Evolutionary conservation across 2,113 vertebrate genomes (phyloP), one percentile per base, ranked within the genome.

Genomic region (Stegastes partitus): DNA sequence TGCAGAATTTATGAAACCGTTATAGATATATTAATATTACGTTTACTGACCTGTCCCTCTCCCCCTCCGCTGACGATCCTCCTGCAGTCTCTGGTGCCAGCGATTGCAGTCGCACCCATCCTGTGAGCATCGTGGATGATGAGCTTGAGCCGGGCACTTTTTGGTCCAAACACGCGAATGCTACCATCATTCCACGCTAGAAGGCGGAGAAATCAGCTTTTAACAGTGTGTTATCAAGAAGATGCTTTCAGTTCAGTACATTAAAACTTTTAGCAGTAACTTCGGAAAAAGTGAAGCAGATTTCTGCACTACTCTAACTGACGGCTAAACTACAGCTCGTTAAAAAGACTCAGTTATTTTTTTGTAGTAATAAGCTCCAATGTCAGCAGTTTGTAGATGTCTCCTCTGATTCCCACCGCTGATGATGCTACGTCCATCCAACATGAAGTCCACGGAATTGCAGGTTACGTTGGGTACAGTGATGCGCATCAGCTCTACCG

Each of bases 111-210:
- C 80, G 95, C 97, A 0, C 94, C 96, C 74, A 91, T 87, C 79
- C 89, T 95, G 76, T 97, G 96, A 5, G 96, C 96, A 0, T 94
- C 87, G 70, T 94, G 82, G 55, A 97, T 95, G 73, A 83, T 42
- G 2, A 95, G 93, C 74, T 94, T 80, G 50, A 94, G 84, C 2
- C 59, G 89, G 7, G 97, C 98, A 0, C 90, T 96, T 85, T 96
- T 95, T 0, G 96, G 96, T 1, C 87, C 91, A 49, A 97, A 97
- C 70, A 96, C 91, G 0, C 95, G 95, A 85, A 98, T 98, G 64
- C 93, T 96, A 18, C 96, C 95, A 0, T 98, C 97, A 1, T 94
- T 92, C 97, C 96, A 97, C 0, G 91, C 98, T 99, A 76, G 3
- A 72, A 85, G 26, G 55, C 5, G 73, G 31, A 23, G 21, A 78